Evolutionary conservation across 2,888 invertebrate genomes (phyloP).

Genomic region (Andrena camellia): DNA sequence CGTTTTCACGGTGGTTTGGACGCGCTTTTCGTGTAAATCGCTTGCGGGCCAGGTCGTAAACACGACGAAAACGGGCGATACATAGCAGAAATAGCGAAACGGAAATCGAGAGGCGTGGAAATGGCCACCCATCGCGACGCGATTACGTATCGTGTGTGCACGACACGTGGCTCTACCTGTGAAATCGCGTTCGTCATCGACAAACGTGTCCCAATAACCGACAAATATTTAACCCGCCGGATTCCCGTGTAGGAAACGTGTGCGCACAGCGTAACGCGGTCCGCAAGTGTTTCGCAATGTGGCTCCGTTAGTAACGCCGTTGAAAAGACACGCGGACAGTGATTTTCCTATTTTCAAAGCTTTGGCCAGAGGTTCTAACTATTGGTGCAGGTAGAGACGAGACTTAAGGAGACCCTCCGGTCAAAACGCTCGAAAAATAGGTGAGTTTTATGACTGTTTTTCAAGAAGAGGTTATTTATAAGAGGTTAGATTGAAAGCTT

Average conservation of each 20-base stretch:
- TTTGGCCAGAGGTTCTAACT: not conserved
- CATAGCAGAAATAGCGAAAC: conserved; percentile 33
- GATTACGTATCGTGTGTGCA: conserved; percentile 9
- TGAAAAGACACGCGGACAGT: conserved; percentile 23
- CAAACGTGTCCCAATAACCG: conserved; percentile 63
- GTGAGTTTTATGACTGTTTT: no score
- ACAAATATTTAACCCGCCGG: conserved; percentile 70
- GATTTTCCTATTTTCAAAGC: conserved; percentile 8
- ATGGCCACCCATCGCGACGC: not conserved
- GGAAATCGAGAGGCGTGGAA: conserved; percentile 31
- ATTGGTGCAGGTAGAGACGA: no score
- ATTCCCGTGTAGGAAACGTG: conserved; percentile 62
- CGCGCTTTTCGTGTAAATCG: conserved; percentile 67
- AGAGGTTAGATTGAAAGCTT: no score
- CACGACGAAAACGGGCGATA: conserved; percentile 49
- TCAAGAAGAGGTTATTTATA: no score
- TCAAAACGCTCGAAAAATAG: no score
- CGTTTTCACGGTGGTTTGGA: conserved; percentile 67
- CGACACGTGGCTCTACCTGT: not conserved
- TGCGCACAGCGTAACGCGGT: conserved; percentile 51
- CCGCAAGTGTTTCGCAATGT: conserved; percentile 56
- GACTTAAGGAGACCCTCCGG: no score
- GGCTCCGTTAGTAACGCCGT: conserved; percentile 24
- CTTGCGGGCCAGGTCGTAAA: conserved; percentile 57
- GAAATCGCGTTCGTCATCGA: conserved; percentile 54